phyloP scores from a whole-genome alignment of 53 echinoderm and acorn worm genomes.

The Zoroaster sp. region DNA sequence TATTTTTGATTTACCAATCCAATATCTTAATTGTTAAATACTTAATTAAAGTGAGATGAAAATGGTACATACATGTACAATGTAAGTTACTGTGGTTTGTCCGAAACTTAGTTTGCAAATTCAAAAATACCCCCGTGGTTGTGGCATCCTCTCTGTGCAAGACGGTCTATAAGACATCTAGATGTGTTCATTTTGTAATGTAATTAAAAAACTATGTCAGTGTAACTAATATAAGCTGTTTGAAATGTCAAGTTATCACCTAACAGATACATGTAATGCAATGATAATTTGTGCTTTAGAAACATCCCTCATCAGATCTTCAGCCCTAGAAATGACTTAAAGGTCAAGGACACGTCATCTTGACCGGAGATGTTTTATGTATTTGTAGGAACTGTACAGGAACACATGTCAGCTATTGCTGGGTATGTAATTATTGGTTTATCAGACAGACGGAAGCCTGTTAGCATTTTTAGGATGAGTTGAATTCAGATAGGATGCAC shows the following conservation, averaged over 20 bases:
- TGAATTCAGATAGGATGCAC: neutral
- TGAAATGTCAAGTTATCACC: constrained; percentile 19
- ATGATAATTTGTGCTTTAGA: neutral
- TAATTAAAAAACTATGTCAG: neutral
- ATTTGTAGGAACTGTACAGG: neutral
- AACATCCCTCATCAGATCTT: neutral
- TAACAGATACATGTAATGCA: neutral
- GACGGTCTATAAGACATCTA: neutral
- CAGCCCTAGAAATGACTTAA: neutral
- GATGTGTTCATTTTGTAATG: neutral
- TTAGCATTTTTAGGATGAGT: neutral
- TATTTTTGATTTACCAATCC: too few relatives aligned
- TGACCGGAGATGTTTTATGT: neutral
- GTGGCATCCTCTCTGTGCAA: neutral
- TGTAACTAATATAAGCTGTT: neutral
- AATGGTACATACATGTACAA: neutral
- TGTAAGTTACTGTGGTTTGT: neutral
- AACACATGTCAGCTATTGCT: neutral
- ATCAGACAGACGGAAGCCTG: neutral
- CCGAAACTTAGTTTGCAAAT: neutral
- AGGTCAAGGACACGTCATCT: neutral
- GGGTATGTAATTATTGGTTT: neutral
- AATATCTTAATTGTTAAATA: too few relatives aligned
- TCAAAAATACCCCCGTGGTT: neutral
- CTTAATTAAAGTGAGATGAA: too few relatives aligned